Evolutionary conservation across 2,797 vertebrate genomes (phyloP), one percentile per base, ranked within the genome.

Genomic region (Malurus leucopterus): DNA sequence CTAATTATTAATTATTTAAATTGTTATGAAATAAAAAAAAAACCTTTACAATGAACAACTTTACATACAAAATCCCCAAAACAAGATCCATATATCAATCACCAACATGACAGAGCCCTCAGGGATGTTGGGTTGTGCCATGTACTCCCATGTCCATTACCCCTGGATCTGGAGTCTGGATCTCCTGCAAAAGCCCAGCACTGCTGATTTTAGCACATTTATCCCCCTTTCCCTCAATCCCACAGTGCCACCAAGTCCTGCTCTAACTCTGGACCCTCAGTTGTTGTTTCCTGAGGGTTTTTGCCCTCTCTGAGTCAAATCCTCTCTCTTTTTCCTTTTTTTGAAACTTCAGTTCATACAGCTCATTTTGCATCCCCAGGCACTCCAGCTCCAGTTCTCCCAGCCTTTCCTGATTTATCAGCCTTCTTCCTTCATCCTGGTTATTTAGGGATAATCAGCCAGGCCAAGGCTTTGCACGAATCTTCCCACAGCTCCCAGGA

Each of bases 121-220:
- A 29, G 21, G 55, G 40, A 50, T 51, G 21, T 20, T 47, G 79
- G 55, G 3, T 32, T 17, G 11, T 58, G 46, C n/a, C 62, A 12
- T 0, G 1, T 29, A 61, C 53, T 77, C 29, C 8, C 0, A 0
- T 41, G 9, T 21, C n/a, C 13, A 1, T 17, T 17, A 7, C 29
- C 17, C 32, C n/a, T 61, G 4, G 15, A n/a, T 9, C 0, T 34
- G 29, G 10, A 26, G 3, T 9, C 38, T 91, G 62, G 2, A 6
- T 26, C 38, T 75, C 59, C 71, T 59, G 15, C 41, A 67, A 30
- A 40, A 83, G 20, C 46, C 41, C 86, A 49, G 12, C 38, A 3
- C 51, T 53, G 17, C 6, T 77, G n/a, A 9, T 51, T 88, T 26
- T n/a, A 53, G 32, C 40, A 22, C 40, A 18, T 2, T 5, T 10